These are phyloP conservation scores for Mus spretus DNA, from an alignment of 2,797 vertebrate genomes.

Conservation along the genomic window DNA sequence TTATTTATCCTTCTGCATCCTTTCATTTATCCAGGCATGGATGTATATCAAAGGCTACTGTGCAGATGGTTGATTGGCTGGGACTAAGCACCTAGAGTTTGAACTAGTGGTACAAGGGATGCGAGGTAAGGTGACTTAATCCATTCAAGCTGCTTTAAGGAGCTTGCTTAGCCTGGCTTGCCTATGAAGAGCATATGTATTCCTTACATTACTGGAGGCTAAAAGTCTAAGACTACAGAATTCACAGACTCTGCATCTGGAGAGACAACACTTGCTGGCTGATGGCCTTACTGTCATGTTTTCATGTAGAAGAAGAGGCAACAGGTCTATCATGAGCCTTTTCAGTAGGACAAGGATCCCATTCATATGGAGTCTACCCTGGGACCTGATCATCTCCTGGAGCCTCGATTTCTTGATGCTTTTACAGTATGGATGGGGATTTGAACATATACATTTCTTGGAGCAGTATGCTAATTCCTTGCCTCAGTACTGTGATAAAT, in stretches of 20 bases:
- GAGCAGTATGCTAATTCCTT: neutral
- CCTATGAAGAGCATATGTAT: neutral
- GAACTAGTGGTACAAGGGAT: neutral
- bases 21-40: neutral
- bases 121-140: neutral
- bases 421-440: neutral
- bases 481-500: neutral
- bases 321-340: neutral
- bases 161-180: neutral
- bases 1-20: neutral
- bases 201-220: neutral
- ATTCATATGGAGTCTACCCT: neutral
- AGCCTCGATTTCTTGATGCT: neutral
- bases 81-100: neutral
- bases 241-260: neutral
- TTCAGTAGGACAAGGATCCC: neutral
- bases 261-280: neutral
- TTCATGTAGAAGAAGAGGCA: neutral
- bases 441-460: neutral
- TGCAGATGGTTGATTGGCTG: neutral
- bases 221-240: too few species aligned
- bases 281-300: neutral
- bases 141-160: neutral
- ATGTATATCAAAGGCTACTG: neutral
- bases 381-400: neutral